Evolutionary conservation across 2,888 invertebrate species (phyloP).

Genomic region (Chaitophorus viminalis): DNA sequence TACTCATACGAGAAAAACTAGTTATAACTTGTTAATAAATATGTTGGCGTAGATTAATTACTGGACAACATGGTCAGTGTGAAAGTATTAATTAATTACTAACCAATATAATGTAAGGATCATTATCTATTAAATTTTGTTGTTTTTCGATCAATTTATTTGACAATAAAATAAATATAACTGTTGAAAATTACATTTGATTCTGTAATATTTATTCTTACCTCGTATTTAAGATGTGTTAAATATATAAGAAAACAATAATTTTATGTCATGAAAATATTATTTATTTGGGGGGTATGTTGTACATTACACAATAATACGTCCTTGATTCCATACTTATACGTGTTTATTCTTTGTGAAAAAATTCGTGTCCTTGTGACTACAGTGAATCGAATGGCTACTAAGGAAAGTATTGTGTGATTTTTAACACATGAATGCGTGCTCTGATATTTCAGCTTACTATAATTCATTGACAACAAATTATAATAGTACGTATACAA

Average conservation of each 20-base stretch:
- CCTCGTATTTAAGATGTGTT: background rate
- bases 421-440: no score
- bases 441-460: no score
- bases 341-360: no score
- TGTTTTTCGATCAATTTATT: conserved; percentile 31
- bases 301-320: no score
- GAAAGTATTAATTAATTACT: conserved; percentile 10
- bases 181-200: background rate
- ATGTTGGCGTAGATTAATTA: background rate
- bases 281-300: no score
- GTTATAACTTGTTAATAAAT: background rate
- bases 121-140: background rate
- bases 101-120: background rate
- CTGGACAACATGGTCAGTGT: conserved; percentile 35
- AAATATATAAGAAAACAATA: background rate
- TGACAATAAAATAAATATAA: conserved; percentile 44
- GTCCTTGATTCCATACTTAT: no score
- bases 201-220: background rate
- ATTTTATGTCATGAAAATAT: no score
- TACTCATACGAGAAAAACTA: background rate
- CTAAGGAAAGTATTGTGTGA: no score
- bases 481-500: no score
- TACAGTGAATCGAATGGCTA: no score
- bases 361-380: no score
- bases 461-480: no score